Evolutionary conservation across 2,888 invertebrate genomes (phyloP).

Genomic region (Autographa gamma): DNA sequence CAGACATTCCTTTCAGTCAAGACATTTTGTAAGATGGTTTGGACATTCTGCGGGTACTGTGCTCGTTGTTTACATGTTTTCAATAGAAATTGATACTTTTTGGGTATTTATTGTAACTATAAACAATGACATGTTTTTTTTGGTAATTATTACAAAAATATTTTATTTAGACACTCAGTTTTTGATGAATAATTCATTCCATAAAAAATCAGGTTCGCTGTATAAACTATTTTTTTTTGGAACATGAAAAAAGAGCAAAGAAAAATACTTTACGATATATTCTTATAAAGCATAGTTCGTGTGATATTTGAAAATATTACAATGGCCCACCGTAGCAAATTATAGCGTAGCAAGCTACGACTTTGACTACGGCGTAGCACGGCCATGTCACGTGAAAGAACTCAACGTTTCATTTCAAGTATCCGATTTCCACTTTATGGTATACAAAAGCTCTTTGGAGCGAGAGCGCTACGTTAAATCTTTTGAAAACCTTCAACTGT

Average conservation of each 20-base stretch:
- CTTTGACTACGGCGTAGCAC: constrained; percentile 59
- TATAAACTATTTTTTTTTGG: too few relatives aligned
- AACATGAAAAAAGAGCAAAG: too few relatives aligned
- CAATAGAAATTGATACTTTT: constrained; percentile 13
- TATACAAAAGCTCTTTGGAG: constrained; percentile 48
- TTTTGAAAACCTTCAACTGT: constrained; percentile 49
- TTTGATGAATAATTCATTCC: too few relatives aligned
- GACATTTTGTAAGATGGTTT: constrained; percentile 32
- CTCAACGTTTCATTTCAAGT: constrained; percentile 51
- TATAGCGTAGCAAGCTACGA: constrained; percentile 42
- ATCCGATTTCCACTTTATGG: constrained; percentile 58
- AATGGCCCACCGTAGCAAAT: constrained; percentile 19
- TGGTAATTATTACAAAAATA: too few relatives aligned
- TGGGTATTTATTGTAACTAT: neutral
- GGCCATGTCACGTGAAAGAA: constrained; percentile 45
- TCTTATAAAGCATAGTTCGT: neutral
- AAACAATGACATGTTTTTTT: neutral
- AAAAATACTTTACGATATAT: too few relatives aligned
- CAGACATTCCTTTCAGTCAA: constrained; percentile 30
- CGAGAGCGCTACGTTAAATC: constrained; percentile 46
- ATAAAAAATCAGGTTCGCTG: too few relatives aligned
- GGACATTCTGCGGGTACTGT: constrained; percentile 15
- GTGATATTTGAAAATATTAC: neutral
- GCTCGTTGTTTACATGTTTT: constrained; percentile 12
- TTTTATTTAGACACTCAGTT: too few relatives aligned